Conservation (phyloP, 2,113 vertebrate species). For the Merops nubicus region DNA sequence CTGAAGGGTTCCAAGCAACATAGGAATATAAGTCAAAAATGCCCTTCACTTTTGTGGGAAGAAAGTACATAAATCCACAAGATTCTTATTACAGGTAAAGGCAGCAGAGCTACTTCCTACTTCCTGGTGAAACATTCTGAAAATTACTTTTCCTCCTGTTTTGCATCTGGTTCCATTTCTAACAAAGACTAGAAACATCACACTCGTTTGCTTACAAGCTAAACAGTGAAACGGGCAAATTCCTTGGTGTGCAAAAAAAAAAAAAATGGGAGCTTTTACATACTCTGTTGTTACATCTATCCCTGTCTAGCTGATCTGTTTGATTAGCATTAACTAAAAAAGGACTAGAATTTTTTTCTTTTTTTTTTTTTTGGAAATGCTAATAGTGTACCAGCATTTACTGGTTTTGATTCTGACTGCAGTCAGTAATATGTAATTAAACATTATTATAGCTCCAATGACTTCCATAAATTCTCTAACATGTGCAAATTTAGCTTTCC, state of each 20-base stretch:
- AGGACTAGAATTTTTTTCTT: not conserved
- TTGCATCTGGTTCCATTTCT: not conserved
- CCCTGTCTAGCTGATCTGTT: not conserved
- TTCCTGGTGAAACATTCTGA: not conserved
- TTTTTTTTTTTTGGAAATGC: not conserved
- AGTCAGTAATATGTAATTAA: constrained; percentile 30
- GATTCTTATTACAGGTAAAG: not conserved
- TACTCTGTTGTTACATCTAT: not conserved
- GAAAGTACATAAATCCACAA: not conserved
- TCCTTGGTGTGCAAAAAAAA: not conserved
- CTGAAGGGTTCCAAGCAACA: not conserved
- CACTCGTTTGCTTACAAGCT: not conserved
- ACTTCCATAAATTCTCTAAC: constrained; percentile 15
- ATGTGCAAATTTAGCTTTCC: constrained; percentile 5
- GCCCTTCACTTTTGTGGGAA: not conserved
- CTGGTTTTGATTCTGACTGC: constrained; percentile 12
- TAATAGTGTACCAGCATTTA: not conserved
- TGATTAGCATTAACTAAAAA: not conserved
- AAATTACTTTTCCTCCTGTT: not conserved
- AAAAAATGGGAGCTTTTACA: not conserved
- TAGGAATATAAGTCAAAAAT: not conserved
- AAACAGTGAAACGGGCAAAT: not conserved
- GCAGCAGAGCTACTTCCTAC: not conserved
- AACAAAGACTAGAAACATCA: not conserved
- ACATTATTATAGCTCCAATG: not conserved